Evolutionary conservation across 2,113 vertebrate genomes (phyloP).

Genomic region (Lamprotornis superbus): DNA sequence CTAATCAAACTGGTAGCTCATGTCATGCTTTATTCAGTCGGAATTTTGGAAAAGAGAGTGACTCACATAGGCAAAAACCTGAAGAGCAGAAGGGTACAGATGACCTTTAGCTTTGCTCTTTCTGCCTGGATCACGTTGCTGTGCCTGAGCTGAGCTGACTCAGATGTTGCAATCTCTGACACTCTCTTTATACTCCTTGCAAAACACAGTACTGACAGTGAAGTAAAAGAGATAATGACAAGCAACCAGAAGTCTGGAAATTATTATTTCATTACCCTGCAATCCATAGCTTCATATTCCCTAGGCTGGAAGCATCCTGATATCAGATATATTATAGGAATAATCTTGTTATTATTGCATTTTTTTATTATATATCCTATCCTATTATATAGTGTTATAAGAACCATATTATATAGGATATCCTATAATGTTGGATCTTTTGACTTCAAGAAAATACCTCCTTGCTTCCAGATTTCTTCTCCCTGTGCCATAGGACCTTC

Average conservation of each 20-base stretch:
- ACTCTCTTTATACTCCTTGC: neutral
- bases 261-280: neutral
- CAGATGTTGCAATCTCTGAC: neutral
- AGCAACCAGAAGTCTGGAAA: neutral
- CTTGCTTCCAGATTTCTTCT: neutral
- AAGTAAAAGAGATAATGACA: neutral
- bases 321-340: neutral
- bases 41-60: neutral
- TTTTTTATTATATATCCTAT: neutral
- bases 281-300: neutral
- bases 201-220: neutral
- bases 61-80: neutral
- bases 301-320: neutral
- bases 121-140: neutral
- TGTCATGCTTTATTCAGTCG: neutral
- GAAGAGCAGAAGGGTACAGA: neutral
- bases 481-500: neutral
- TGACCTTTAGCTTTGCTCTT: conserved; percentile 18
- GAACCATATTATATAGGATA: neutral
- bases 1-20: neutral
- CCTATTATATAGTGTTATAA: neutral
- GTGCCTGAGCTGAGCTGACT: neutral
- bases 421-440: neutral
- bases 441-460: neutral
- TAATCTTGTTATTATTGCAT: neutral